Percentiles rank a stretch among this genome's conserved stretches.
Evolutionary conservation across 2,797 vertebrate species (phyloP).

Genomic region (Chaunax sp.): DNA sequence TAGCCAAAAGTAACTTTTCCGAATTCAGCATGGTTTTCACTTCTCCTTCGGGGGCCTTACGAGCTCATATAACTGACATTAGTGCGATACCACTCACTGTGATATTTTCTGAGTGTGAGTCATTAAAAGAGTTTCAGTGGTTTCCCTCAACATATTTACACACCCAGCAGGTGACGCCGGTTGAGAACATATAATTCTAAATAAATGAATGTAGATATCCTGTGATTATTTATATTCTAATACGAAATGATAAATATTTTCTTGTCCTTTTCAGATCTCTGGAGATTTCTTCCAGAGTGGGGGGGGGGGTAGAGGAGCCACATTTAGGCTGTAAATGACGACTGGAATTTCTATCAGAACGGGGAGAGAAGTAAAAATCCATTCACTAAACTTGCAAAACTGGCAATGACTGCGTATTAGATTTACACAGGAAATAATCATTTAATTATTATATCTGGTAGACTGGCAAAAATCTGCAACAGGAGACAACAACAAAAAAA

Average conservation of each 20-base stretch:
- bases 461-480: background rate
- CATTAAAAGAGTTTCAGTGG: slow-evolving; percentile 47
- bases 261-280: background rate
- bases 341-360: slow-evolving; percentile 4
- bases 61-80: slow-evolving; percentile 22
- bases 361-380: slow-evolving; percentile 2
- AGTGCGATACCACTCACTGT: slow-evolving; percentile 34
- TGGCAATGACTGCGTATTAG: background rate
- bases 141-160: slow-evolving; percentile 40
- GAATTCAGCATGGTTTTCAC: slow-evolving; percentile 28
- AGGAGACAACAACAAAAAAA: too few species aligned
- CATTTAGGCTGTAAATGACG: slow-evolving; percentile 13
- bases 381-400: background rate
- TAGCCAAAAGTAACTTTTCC: slow-evolving; percentile 20
- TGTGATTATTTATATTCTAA: background rate
- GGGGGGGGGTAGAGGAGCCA: background rate
- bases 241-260: background rate
- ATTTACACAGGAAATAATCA: background rate
- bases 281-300: background rate
- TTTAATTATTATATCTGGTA: background rate
- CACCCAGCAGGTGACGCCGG: slow-evolving; percentile 29
- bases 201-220: slow-evolving; percentile 7
- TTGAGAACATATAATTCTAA: slow-evolving; percentile 7
- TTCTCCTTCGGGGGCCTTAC: slow-evolving; percentile 14
- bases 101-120: slow-evolving; percentile 47